Evolutionary conservation across 2,888 invertebrate species (phyloP), one percentile per base, ranked within the genome.

Genomic region (Labia minor): DNA sequence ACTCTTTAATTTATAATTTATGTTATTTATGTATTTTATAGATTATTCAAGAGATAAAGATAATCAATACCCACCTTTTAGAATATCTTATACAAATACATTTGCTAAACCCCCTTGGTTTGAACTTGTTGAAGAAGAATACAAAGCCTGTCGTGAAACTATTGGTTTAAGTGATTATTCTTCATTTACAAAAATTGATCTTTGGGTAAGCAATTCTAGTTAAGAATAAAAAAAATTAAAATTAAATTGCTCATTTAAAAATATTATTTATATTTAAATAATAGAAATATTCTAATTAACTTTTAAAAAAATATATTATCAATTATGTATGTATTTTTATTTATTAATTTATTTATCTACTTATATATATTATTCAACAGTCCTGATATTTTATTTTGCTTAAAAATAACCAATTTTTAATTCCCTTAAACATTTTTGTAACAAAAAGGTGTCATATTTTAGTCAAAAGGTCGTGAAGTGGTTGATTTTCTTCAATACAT

Each of bases 101-200:
- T 95, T 93, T 77, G 90, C 89, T 64, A 95, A 95, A 75, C 97
- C 97, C 0, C 86, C 85, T 19, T 98, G 96, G 96, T 95, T 95
- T 78, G 90, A 92, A 70, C 82, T 84, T 64, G 95, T 95, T 0
- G 87, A 89, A 65, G 80, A 83, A 0, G 98, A 98, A 77, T 98
- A 98, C 78, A 89, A 88, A 75, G 93, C 94, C 0, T 97, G 97
- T 74, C 83, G 97, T 66, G 96, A 97, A 78, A 84, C 89, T 1
- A 88, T 97, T 66, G 95, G 95, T 16, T 80, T 98, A 1, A 89
- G 95, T 66, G 98, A 98, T 79, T 98, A 98, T 81, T 95, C 96
- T 1, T 95, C 95, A 0, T 98, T 97, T 77, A 92, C 96, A 11
- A 98, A 98, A 81, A 87, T 95, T 70, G 97, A 97, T 78, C 78